These are phyloP conservation scores for Drosophila sechellia DNA, from an alignment of 1,140 invertebrate species.

Conservation along the genomic window DNA sequence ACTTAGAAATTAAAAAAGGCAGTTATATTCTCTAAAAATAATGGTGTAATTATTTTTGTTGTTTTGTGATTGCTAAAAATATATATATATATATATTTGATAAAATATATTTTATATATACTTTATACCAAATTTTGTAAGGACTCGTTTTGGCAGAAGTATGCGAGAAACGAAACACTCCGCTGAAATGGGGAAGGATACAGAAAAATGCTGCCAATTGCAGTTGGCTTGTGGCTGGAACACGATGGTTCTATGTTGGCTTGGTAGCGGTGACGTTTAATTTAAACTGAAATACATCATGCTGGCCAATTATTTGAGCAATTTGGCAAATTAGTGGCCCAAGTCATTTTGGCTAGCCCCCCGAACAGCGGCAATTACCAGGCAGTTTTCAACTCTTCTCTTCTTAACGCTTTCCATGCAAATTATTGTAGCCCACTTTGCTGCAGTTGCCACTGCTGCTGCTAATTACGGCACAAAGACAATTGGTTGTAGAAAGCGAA, in stretches of 20 bases:
- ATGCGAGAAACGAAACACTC: conserved; percentile 12
- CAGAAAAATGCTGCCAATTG: conserved; percentile 67
- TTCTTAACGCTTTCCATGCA: conserved; percentile 9
- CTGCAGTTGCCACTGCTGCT: conserved; percentile 29
- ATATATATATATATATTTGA: not conserved
- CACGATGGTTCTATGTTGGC: conserved; percentile 27
- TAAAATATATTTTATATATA: too few species aligned
- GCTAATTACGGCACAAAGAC: conserved; percentile 58
- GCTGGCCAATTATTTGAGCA: conserved; percentile 75
- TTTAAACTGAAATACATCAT: conserved; percentile 75
- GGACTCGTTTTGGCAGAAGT: conserved; percentile 1
- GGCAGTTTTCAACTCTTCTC: conserved; percentile 5
- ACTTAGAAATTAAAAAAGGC: too few species aligned
- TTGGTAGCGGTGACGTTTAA: conserved; percentile 57
- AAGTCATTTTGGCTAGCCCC: conserved; percentile 43
- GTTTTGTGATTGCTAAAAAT: too few species aligned
- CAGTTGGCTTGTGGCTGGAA: conserved; percentile 45
- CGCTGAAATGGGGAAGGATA: conserved; percentile 22
- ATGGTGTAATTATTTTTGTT: too few species aligned
- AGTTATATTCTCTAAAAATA: too few species aligned
- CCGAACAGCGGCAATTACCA: conserved; percentile 64
- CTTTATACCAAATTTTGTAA: not conserved
- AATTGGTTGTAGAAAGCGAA: conserved; percentile 29
- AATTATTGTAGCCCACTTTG: conserved; percentile 61
- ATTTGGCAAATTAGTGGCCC: conserved; percentile 74